Evolutionary conservation across 2,888 invertebrate genomes (phyloP), one percentile per base, ranked within the genome.

Genomic region (Chydorus sphaericus): DNA sequence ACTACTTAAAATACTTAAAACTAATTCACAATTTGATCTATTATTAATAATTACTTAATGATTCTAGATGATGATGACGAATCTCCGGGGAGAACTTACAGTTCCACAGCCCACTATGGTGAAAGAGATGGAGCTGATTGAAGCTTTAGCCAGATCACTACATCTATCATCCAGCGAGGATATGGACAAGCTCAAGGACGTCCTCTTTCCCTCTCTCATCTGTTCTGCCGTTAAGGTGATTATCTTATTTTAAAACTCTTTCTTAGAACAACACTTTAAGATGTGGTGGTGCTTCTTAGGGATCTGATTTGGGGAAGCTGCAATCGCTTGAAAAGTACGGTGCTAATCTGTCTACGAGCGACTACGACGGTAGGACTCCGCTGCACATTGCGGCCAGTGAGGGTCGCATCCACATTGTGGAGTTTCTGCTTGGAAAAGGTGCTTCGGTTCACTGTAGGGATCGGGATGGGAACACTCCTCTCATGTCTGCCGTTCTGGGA

Each of bases 371-470:
- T 29, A 77, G 84, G 58, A 87, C 88, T 0, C 81, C 87, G 0
- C 72, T 92, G 0, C 91, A 92, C 64, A 77, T 87, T 56, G 89
- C 91, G 0, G 81, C 84, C 33, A 72, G 79, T 51, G 76, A 81
- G 61, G 88, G 88, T 0, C 78, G 83, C 58, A 61, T 75, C 1
- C 66, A 75, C 0, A 75, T 85, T 1, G 84, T 89, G 0, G 78
- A 81, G 60, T 82, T 79, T 67, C 72, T 92, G 30, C 72, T 93
- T 28, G 75, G 77, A 54, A 78, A 83, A 63, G 92, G 92, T 0
- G 87, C 87, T 0, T 85, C 82, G 53, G 85, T 92, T 3, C 90
- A 92, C 66, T 72, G 78, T 37, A 81, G 82, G 60, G 87, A 87
- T 63, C 75, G 77, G 70, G 75, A 61, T 62, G 86, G 79, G 60